Percentiles rank a stretch among this genome's conserved stretches.
Conservation (phyloP, 2,113 vertebrate genomes). For the Myotis yumanensis region DNA sequence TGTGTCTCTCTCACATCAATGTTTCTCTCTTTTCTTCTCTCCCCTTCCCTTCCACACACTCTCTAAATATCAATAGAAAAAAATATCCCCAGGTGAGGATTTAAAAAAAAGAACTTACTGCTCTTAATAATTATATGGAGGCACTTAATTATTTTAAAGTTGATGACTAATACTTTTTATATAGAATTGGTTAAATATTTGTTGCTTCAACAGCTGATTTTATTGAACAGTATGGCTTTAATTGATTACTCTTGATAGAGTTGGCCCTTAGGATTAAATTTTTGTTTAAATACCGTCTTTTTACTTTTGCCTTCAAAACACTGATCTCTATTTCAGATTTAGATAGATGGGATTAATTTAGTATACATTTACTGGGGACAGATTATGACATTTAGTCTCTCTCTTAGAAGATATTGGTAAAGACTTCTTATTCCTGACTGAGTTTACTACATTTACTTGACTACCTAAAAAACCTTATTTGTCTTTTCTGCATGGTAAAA, state of each 20-base stretch:
- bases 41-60: too few relatives aligned
- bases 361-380: background rate
- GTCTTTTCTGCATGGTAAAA: slow-evolving; percentile 61
- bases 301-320: slow-evolving; percentile 62
- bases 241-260: slow-evolving; percentile 25
- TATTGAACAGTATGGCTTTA: background rate
- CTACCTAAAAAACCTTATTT: slow-evolving; percentile 18
- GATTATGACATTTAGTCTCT: slow-evolving; percentile 48
- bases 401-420: slow-evolving; percentile 44
- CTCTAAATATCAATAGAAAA: too few relatives aligned
- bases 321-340: slow-evolving; percentile 43
- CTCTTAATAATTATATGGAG: background rate
- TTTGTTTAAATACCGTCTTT: slow-evolving; percentile 52
- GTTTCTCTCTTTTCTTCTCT: too few relatives aligned
- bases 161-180: background rate
- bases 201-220: background rate
- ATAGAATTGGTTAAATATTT: background rate
- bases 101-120: background rate
- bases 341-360: slow-evolving; percentile 37
- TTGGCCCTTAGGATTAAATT: slow-evolving; percentile 39
- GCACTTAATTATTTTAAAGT: slow-evolving; percentile 41
- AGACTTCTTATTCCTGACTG: slow-evolving; percentile 20
- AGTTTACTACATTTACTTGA: slow-evolving; percentile 36
- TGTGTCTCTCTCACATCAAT: too few relatives aligned
- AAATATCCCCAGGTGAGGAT: too few relatives aligned